A percentile compares a stretch with the other conserved stretches of the same genome.
phyloP scores from a whole-genome alignment of 1,140 invertebrate genomes.

The Dreissena polymorpha region DNA sequence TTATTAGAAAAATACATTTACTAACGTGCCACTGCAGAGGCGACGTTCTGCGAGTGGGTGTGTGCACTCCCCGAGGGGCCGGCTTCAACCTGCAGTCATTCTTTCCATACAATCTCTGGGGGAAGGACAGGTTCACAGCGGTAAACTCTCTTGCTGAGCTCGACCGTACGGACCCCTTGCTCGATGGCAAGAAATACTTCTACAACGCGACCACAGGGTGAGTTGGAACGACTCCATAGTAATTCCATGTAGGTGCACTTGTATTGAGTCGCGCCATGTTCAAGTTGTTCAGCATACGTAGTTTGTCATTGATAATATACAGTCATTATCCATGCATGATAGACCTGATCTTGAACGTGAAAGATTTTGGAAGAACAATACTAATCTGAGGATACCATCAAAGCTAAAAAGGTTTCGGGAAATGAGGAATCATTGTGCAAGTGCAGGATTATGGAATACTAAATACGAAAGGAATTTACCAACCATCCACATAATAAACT shows the following conservation, averaged over 20 bases:
- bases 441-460: no score
- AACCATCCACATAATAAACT: no score
- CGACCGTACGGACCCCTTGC: conserved; percentile 4
- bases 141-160: conserved; percentile 31
- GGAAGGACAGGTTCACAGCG: not conserved
- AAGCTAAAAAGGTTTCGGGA: no score
- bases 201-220: conserved; percentile 32
- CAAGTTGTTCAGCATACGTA: not conserved
- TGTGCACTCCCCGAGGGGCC: conserved; percentile 26
- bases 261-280: not conserved
- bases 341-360: not conserved
- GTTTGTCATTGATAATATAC: not conserved
- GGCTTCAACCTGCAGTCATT: conserved; percentile 20
- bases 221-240: not conserved
- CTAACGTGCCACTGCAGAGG: conserved; percentile 20
- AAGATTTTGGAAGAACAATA: not conserved
- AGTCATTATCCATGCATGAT: not conserved
- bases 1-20: no score
- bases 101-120: not conserved
- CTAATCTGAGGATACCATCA: no score
- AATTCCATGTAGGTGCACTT: not conserved
- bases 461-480: no score
- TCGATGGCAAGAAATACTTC: conserved; percentile 34
- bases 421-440: no score
- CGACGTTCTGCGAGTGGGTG: conserved; percentile 25